These are phyloP conservation scores for Haplotaxodon microlepis DNA, from an alignment of 2,113 vertebrate species.

Conservation along the genomic window DNA sequence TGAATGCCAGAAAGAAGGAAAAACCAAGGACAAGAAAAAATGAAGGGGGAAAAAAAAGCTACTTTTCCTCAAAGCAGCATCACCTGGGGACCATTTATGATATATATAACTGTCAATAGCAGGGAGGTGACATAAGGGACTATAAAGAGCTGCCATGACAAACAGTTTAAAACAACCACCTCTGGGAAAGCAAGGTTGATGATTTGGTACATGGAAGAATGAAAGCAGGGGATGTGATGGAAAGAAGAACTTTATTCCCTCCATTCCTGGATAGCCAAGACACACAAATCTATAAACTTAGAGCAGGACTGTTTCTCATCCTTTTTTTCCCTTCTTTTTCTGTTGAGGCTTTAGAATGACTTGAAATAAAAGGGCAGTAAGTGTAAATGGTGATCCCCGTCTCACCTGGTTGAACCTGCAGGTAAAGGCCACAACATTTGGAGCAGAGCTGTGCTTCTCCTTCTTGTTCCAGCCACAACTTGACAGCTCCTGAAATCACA, in stretches of 20 bases:
- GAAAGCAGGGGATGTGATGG: neutral
- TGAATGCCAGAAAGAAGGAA: neutral
- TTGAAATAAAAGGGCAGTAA: neutral
- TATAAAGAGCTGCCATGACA: neutral
- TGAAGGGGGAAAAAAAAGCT: accelerated
- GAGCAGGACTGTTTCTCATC: neutral
- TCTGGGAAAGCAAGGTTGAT: neutral
- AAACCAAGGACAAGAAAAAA: neutral
- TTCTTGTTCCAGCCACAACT: conserved; percentile 99
- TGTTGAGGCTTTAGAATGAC: neutral
- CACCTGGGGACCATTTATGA: neutral
- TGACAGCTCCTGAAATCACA: conserved; percentile 83
- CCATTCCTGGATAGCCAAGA: neutral
- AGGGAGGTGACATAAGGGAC: neutral
- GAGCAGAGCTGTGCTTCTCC: conserved; percentile 96
- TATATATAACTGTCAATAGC: neutral
- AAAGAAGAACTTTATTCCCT: conserved; percentile 15
- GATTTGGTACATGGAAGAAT: conserved; percentile 7
- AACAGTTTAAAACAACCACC: neutral
- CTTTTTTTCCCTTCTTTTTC: neutral
- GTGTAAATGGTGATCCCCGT: neutral
- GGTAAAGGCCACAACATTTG: conserved; percentile 97
- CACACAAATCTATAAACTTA: conserved; percentile 10
- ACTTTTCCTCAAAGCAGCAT: neutral
- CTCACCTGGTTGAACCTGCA: conserved; percentile 98